Evolutionary conservation across 2,888 invertebrate genomes (phyloP).

Genomic region (Erebia ligea): DNA sequence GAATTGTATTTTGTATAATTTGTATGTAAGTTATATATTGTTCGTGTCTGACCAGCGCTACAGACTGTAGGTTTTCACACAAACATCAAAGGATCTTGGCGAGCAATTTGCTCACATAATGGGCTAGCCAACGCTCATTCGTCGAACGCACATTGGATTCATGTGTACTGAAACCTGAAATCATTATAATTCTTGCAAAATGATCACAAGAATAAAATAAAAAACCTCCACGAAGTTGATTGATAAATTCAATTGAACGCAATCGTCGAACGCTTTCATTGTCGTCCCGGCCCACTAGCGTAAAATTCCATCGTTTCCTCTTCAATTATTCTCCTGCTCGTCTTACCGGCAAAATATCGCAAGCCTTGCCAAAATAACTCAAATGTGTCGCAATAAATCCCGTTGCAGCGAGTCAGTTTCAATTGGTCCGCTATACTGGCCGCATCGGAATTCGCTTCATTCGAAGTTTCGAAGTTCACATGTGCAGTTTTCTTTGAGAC

Average conservation of each 20-base stretch:
- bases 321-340: constrained; percentile 35
- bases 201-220: not conserved
- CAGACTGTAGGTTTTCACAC: too few relatives aligned
- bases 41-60: too few relatives aligned
- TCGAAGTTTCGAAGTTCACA: constrained; percentile 41
- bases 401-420: constrained; percentile 46
- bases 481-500: constrained; percentile 48
- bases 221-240: not conserved
- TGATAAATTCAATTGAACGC: constrained; percentile 10
- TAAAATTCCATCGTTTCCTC: constrained; percentile 21
- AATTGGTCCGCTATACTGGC: constrained; percentile 47
- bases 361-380: constrained; percentile 47
- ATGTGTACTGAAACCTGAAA: too few relatives aligned
- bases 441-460: constrained; percentile 43
- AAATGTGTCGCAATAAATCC: constrained; percentile 52
- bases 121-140: too few relatives aligned
- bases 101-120: not conserved
- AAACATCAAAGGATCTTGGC: too few relatives aligned
- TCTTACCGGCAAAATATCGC: constrained; percentile 41
- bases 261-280: not conserved
- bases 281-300: constrained; percentile 10
- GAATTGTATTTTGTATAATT: too few relatives aligned
- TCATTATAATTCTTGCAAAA: not conserved
- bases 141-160: too few relatives aligned
- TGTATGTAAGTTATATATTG: too few relatives aligned